Conservation (phyloP, 2,113 vertebrate genomes). For the Antigone vipio region DNA sequence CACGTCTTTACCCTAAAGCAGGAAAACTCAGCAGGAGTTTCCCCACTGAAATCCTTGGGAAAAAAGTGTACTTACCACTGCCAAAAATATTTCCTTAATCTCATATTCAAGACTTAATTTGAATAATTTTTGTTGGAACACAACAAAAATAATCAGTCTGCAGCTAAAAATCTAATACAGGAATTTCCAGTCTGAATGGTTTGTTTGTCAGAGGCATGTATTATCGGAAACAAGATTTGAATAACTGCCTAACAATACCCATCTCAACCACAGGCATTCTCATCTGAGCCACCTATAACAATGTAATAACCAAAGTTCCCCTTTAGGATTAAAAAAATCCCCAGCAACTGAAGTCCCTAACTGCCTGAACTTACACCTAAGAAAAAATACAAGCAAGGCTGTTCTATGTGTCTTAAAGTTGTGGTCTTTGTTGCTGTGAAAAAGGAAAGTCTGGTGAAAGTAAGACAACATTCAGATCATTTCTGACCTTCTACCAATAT, state of each 20-base stretch:
- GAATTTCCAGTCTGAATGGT: neutral
- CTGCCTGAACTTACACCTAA: neutral
- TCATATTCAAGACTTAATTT: neutral
- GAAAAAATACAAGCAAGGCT: neutral
- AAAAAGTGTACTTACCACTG: neutral
- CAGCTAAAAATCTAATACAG: neutral
- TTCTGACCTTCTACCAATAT: neutral
- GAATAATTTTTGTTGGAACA: neutral
- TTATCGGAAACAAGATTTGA: neutral
- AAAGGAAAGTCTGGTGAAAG: neutral
- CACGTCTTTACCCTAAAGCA: neutral
- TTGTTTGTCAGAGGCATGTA: neutral
- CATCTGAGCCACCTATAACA: neutral
- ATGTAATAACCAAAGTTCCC: neutral
- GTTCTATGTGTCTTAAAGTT: neutral
- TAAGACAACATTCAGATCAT: neutral
- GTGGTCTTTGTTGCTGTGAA: neutral
- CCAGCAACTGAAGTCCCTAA: neutral
- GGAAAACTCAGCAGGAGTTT: neutral
- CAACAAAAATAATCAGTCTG: neutral
- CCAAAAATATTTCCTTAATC: neutral
- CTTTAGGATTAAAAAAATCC: neutral
- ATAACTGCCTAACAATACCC: neutral
- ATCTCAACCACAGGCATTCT: slow-evolving; percentile 14
- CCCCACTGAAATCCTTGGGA: neutral